Evolutionary conservation across 2,888 invertebrate species (phyloP), one percentile per base, ranked within the genome.

Genomic region (Chloroclysta siterata): DNA sequence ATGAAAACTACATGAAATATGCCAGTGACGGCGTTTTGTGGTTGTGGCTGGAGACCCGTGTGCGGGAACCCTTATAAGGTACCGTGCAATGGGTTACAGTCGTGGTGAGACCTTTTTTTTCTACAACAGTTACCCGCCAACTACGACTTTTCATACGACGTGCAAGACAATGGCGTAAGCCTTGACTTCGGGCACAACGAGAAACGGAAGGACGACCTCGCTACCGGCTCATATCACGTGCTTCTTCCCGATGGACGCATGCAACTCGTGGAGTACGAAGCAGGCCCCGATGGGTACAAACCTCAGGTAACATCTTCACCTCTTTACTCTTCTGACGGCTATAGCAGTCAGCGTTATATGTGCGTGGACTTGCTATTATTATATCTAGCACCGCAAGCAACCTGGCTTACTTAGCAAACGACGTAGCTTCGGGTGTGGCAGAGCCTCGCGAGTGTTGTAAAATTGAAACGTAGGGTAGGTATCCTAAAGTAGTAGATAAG

Each of bases 101-200:
- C 33, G 33, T 33, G 33, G 7, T 33, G 33, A 33, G 7, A 33
- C 33, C 33, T 33, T 33, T 7, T 28, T 48, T 28, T 50, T 10
- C 11, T 50, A 14, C 15, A n/a, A 55, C 73, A 95, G 95, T 85
- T 94, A 71, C 94, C 95, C 59, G 94, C 94, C 11, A 95, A 94
- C 78, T 95, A 95, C 79, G 94, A 95, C 74, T 95, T 94, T 76
- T 94, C 94, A 0, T 95, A 95, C 82, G 94, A 95, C 74, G 95
- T 95, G 10, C 93, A 94, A 79, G 95, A 95, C 77, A 93, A 91
- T 17, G 87, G 80, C 1, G 90, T 92, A 7, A 94, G 92, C 48
- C 79, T 94, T 44, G 94, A 95, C 78, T 95, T 95, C 74, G 95
- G 95, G 0, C 95, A 95, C 80, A 94, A 93, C 53, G 95, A 95